phyloP scores from a whole-genome alignment of 2,888 invertebrate species.

The Hypercompe scribonia region DNA sequence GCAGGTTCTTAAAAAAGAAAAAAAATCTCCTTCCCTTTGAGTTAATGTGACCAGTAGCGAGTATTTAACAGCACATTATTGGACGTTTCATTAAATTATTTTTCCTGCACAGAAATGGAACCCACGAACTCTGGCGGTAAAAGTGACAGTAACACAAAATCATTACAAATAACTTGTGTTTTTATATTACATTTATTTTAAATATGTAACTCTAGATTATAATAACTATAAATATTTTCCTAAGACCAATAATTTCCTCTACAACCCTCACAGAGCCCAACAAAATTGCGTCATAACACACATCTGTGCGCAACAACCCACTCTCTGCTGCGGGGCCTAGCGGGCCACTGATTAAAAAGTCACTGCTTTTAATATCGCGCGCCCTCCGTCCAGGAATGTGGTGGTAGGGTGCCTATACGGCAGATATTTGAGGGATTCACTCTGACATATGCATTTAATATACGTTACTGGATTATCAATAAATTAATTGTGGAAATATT shows the following conservation, averaged over 20 bases:
- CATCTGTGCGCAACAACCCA: constrained; percentile 36
- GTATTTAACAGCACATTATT: too few species aligned
- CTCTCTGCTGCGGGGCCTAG: constrained; percentile 29
- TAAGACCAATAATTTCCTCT: constrained; percentile 2
- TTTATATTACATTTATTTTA: too few species aligned
- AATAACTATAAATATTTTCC: constrained; percentile 9
- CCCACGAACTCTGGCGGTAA: too few species aligned
- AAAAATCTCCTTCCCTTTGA: too few species aligned
- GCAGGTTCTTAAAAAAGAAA: too few species aligned
- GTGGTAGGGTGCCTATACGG: constrained; percentile 23
- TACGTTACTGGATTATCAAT: too few species aligned
- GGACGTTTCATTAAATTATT: too few species aligned
- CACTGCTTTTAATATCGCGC: constrained; percentile 56
- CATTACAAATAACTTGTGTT: too few species aligned
- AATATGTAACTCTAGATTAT: background rate
- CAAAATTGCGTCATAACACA: constrained; percentile 20
- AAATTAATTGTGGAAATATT: too few species aligned
- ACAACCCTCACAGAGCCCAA: constrained; percentile 3
- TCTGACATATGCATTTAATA: background rate
- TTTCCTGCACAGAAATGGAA: too few species aligned
- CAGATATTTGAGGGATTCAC: background rate
- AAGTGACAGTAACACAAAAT: background rate
- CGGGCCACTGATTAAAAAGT: constrained; percentile 61
- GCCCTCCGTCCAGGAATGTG: constrained; percentile 54
- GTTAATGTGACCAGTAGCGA: too few species aligned